Evolutionary conservation across 2,888 invertebrate genomes (phyloP), one percentile per base, ranked within the genome.

Genomic region (Thyatira batis): DNA sequence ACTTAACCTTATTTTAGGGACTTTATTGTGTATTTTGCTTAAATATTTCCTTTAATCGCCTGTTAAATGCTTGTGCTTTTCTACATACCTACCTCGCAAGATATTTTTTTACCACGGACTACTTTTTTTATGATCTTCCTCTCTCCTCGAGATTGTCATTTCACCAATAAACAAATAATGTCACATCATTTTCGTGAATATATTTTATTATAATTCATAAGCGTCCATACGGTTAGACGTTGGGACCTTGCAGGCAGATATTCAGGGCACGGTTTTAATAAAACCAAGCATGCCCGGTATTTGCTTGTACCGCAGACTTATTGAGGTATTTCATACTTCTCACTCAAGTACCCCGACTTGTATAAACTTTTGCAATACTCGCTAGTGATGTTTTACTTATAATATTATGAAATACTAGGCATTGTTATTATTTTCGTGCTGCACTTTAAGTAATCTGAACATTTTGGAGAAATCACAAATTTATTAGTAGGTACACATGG

Each of bases 181-280:
- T n/a, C n/a, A n/a, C n/a, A n/a, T n/a, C 39, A 17, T 8, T 8
- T 17, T 8, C 8, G 39, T 39, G n/a, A 39, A n/a, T n/a, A n/a
- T 17, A 17, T 17, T 39, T 17, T 39, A 39, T 39, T 39, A 39
- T 50, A 57, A 45, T 46, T 54, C 20, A 25, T 49, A 25, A 45
- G 52, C 67, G 60, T 67, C 60, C 25, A 51, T 17, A 51, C 61
- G n/a, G n/a, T n/a, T n/a, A 30, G 57, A 52, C 33, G 27, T 45
- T 57, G 20, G 20, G 52, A 39, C 48, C 13, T 39, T 39, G 39
- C 6, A 17, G 44, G 44, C 54, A 50, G 54, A 54, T 66, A 73
- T 75, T 75, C 73, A 48, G 51, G 51, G 63, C 76, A 75, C 76
- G 73, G 62, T 61, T 75, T 75, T 75, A 73, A 73, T 73, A 75